Evolutionary conservation across 2,113 vertebrate genomes (phyloP).

Genomic region (Oxygymnocypris stewartii): DNA sequence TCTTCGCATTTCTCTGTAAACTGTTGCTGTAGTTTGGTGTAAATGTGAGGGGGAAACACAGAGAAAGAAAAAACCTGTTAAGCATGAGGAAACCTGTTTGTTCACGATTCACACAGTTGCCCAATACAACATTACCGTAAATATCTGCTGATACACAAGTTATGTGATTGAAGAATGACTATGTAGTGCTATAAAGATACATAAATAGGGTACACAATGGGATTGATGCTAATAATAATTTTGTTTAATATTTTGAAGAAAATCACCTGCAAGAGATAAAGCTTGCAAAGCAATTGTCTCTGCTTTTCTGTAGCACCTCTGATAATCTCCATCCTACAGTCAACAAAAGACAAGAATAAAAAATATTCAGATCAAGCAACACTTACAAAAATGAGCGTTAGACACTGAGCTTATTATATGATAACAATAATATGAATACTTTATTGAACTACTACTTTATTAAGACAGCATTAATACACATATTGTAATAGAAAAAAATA

Average conservation of each 20-base stretch:
- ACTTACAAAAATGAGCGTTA: not conserved
- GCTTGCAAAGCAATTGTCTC: conserved; percentile 51
- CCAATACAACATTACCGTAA: not conserved
- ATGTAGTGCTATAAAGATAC: too few species aligned
- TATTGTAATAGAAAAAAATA: not conserved
- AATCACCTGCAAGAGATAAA: conserved; percentile 52
- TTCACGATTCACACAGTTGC: not conserved
- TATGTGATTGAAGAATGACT: not conserved
- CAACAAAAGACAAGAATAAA: not conserved
- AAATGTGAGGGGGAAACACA: conserved; percentile 23
- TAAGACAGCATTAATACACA: not conserved
- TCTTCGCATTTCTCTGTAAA: conserved; percentile 53
- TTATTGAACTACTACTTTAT: too few species aligned
- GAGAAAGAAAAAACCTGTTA: not conserved
- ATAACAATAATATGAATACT: not conserved
- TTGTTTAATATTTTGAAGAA: not conserved
- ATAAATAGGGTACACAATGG: too few species aligned
- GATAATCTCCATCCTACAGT: conserved; percentile 53
- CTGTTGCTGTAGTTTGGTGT: conserved; percentile 40
- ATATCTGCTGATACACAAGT: not conserved
- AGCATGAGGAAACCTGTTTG: not conserved
- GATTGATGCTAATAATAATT: not conserved
- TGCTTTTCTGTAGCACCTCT: conserved; percentile 49
- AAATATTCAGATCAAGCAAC: not conserved
- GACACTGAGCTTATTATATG: not conserved